phyloP scores from a whole-genome alignment of 2,113 vertebrate genomes.

The Burhinus oedicnemus region DNA sequence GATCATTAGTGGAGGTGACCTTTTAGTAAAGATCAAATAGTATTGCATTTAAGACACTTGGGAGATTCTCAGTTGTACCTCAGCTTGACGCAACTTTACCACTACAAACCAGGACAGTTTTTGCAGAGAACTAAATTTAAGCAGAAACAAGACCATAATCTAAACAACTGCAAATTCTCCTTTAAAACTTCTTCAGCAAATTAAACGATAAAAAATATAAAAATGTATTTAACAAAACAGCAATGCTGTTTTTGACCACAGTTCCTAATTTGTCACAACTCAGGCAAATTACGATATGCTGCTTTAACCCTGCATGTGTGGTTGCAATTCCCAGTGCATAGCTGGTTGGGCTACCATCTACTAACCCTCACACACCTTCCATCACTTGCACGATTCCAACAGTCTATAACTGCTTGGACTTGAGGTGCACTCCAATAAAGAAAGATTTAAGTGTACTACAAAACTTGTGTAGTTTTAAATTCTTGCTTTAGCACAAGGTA shows the following conservation, averaged over 20 bases:
- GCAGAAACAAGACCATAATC: neutral
- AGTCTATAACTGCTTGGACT: neutral
- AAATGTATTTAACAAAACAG: neutral
- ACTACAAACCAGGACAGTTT: neutral
- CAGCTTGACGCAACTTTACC: neutral
- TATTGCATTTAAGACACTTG: neutral
- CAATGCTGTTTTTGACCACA: neutral
- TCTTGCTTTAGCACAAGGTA: neutral
- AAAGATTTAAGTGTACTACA: neutral
- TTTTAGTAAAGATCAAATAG: neutral
- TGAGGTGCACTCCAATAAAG: neutral
- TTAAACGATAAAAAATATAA: neutral
- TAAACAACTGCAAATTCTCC: neutral
- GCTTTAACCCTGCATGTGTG: fast-evolving
- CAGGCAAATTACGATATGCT: neutral
- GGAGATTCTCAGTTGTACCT: neutral
- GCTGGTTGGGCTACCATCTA: neutral
- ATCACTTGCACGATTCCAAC: fast-evolving
- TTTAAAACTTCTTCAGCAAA: neutral
- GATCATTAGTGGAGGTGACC: neutral
- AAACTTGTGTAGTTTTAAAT: neutral
- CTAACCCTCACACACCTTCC: neutral
- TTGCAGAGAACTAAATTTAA: neutral
- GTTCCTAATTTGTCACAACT: neutral
- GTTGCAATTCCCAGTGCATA: neutral